These are phyloP conservation scores for Diaprepes abbreviatus DNA, from an alignment of 2,888 invertebrate species.

Conservation along the genomic window DNA sequence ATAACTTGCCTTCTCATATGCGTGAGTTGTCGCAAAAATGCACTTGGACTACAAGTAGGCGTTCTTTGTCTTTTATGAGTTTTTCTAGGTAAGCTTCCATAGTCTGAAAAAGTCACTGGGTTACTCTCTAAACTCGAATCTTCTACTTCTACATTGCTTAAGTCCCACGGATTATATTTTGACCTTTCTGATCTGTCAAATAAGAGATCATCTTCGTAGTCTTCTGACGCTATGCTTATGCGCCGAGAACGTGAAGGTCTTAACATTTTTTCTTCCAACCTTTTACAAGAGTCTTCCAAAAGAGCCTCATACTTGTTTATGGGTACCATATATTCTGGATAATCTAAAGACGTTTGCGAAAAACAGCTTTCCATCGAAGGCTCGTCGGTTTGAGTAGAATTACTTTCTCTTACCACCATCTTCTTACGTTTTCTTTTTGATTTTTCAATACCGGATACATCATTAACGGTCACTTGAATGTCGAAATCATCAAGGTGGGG, in stretches of 20 bases:
- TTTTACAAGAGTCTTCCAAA: conserved; percentile 62
- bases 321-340: conserved; percentile 53
- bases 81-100: conserved; percentile 64
- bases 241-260: conserved; percentile 45
- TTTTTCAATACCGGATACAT: conserved; percentile 53
- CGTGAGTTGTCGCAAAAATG: conserved; percentile 73
- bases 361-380: conserved; percentile 35
- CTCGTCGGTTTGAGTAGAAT: conserved; percentile 40
- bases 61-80: conserved; percentile 54
- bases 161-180: conserved; percentile 53
- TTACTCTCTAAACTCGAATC: conserved; percentile 64
- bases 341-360: conserved; percentile 42
- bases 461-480: conserved; percentile 62
- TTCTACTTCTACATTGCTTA: conserved; percentile 57
- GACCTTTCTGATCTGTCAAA: conserved; percentile 16
- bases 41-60: conserved; percentile 68
- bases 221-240: conserved; percentile 41
- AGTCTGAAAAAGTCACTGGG: conserved; percentile 63
- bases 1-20: conserved; percentile 72
- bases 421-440: conserved; percentile 40
- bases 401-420: conserved; percentile 37
- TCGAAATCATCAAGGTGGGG: conserved; percentile 57
- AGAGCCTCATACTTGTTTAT: conserved; percentile 64
- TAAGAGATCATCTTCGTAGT: conserved; percentile 36
- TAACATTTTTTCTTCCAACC: conserved; percentile 61